Percentiles rank a stretch among this genome's conserved stretches.
Evolutionary conservation across 2,797 vertebrate genomes (phyloP).

Genomic region (Hypotaenidia philippensis): DNA sequence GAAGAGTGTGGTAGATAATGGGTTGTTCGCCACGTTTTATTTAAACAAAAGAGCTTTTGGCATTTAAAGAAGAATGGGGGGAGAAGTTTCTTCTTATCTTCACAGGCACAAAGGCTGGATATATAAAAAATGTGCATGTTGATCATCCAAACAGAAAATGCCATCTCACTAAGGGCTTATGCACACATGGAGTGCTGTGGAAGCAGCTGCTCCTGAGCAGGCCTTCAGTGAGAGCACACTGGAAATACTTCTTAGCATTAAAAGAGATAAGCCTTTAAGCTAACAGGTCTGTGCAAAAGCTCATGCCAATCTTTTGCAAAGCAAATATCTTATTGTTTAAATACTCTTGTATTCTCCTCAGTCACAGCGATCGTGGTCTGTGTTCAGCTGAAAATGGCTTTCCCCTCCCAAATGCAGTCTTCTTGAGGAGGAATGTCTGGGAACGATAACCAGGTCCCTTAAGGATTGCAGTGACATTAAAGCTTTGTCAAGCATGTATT

Average conservation of each 20-base stretch:
- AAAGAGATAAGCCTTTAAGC: conserved; percentile 67
- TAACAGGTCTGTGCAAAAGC: conserved; percentile 51
- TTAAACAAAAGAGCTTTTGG: conserved; percentile 28
- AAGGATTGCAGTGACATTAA: background rate
- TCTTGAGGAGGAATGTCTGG: background rate
- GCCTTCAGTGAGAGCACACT: conserved; percentile 11
- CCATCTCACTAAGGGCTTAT: conserved; percentile 37
- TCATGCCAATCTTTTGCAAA: conserved; percentile 55
- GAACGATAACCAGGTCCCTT: background rate
- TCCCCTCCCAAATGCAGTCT: background rate
- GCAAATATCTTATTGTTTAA: conserved; percentile 62
- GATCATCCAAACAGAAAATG: conserved; percentile 54
- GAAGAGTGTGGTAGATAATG: background rate
- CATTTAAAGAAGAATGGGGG: conserved; percentile 29
- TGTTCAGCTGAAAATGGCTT: conserved; percentile 6
- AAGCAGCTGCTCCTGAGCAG: conserved; percentile 47
- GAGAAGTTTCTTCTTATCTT: conserved; percentile 41
- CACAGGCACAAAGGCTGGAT: conserved; percentile 1
- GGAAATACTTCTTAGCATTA: conserved; percentile 50
- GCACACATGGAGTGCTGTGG: conserved; percentile 1
- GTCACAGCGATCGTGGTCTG: background rate
- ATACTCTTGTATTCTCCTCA: conserved; percentile 48
- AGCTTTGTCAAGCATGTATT: conserved; percentile 2
- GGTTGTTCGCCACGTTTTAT: background rate
- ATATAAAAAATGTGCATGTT: conserved; percentile 28